Conservation (phyloP, 2,113 vertebrate species). For the Phalacrocorax carbo region DNA sequence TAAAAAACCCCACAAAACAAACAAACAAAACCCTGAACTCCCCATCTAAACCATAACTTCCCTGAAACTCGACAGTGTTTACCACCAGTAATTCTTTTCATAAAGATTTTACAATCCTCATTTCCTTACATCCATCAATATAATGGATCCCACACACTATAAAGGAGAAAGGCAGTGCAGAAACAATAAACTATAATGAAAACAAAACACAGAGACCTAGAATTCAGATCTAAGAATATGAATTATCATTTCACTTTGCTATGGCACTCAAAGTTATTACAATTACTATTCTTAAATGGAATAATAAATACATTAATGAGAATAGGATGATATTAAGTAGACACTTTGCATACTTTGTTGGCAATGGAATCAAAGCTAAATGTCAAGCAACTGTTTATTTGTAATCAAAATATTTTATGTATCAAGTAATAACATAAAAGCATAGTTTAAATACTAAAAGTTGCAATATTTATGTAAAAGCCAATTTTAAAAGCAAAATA, state of each 20-base stretch:
- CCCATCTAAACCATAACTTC: neutral
- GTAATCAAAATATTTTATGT: neutral
- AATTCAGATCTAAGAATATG: neutral
- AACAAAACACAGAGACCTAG: neutral
- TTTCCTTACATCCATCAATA: neutral
- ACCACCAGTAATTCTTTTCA: neutral
- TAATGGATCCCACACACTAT: neutral
- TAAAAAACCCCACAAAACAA: neutral
- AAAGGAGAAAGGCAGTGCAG: neutral
- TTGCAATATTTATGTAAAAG: neutral
- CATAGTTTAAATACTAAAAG: neutral
- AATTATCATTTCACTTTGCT: neutral
- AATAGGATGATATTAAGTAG: neutral
- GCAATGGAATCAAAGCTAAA: neutral
- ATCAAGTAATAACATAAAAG: neutral
- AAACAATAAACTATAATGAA: neutral
- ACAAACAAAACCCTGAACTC: neutral
- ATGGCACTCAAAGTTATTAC: neutral
- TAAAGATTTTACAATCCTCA: neutral
- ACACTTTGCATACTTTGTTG: neutral
- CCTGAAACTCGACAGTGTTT: neutral
- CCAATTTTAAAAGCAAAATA: neutral
- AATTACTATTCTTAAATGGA: neutral
- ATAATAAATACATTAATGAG: neutral
- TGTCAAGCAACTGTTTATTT: neutral